Evolutionary conservation across 2,797 vertebrate species (phyloP), one percentile per base, ranked within the genome.

Genomic region (Anguilla megastoma): DNA sequence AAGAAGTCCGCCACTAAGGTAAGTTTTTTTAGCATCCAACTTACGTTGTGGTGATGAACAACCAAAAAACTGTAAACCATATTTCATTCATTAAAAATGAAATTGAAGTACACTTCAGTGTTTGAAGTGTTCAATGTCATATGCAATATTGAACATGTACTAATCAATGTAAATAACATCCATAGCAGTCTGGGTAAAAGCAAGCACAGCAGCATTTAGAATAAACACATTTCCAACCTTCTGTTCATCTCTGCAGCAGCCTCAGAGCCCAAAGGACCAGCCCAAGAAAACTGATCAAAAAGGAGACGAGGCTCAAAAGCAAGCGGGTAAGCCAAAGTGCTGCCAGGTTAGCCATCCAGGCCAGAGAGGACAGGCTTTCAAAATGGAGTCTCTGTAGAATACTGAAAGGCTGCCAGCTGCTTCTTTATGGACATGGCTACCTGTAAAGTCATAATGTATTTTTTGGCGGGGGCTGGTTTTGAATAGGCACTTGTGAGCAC

Each of bases 231-330:
- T 33, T 84, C 48, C 88, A 27, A 48, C 3, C 79, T 54, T 82
- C n/a, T 85, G 27, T 90, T 89, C 87, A 8, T 83, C 86, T 84
- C 69, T 56, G 85, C 84, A 97, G 96, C 96, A 96, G 94, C 95
- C 95, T 92, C 95, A 96, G 94, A 96, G 95, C 95, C 95, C 95
- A 92, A 96, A 96, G 94, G 96, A 97, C 86, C 96, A 96, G 90
- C 95, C 96, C 89, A 97, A 96, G 94, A 97, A 97, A 96, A 95
- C 1, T 94, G 96, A 97, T 95, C 96, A 96, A 94, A 97, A 97
- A 96, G 95, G 95, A 95, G 95, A 97, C 89, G 95, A 96, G 84
- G 95, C 92, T 93, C 96, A 96, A 93, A 97, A 97, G 93, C 96
- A 96, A 96, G 96, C 95, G 96, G 96, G 96, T 97, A 95, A 95